Percentiles rank a stretch among this genome's conserved stretches.
Conservation (phyloP, 2,888 invertebrate genomes). For the Zele albiditarsus region DNA sequence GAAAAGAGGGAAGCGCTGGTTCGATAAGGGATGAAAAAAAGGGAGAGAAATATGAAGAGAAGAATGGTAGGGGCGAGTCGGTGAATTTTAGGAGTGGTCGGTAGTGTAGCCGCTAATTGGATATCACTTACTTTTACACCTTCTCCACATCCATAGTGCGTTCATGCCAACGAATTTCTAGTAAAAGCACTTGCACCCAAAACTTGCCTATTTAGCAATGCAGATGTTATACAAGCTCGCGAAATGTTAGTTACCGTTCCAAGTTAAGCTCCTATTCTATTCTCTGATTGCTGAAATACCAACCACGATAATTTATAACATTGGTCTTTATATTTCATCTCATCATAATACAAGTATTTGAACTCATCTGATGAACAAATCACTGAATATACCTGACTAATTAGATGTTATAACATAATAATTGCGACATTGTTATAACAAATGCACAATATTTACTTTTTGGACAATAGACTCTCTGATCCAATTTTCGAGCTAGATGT, state of each 20-base stretch:
- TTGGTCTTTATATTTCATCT: background rate
- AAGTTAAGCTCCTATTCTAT: conserved; percentile 28
- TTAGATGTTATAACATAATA: too few species aligned
- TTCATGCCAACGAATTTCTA: conserved; percentile 46
- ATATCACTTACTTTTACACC: conserved; percentile 61
- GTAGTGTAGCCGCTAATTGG: conserved; percentile 59
- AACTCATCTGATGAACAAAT: background rate
- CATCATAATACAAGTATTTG: background rate
- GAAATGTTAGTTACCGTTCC: conserved; percentile 37
- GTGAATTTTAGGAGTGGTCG: conserved; percentile 43
- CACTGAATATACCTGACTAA: too few species aligned
- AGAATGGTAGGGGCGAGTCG: conserved; percentile 20
- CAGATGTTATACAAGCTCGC: conserved; percentile 50
- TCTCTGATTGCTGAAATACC: conserved; percentile 25
- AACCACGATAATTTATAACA: background rate
- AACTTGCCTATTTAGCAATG: conserved; percentile 58
- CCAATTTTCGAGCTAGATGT: too few species aligned
- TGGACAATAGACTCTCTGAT: too few species aligned
- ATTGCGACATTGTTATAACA: too few species aligned
- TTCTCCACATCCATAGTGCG: conserved; percentile 46
- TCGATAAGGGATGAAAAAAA: background rate
- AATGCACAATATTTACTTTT: too few species aligned
- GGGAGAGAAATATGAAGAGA: conserved; percentile 35
- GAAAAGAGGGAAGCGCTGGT: background rate
- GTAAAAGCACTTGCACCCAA: conserved; percentile 44